Evolutionary conservation across 2,113 vertebrate genomes (phyloP), one percentile per base, ranked within the genome.

Genomic region (Acrocephalus kingi): DNA sequence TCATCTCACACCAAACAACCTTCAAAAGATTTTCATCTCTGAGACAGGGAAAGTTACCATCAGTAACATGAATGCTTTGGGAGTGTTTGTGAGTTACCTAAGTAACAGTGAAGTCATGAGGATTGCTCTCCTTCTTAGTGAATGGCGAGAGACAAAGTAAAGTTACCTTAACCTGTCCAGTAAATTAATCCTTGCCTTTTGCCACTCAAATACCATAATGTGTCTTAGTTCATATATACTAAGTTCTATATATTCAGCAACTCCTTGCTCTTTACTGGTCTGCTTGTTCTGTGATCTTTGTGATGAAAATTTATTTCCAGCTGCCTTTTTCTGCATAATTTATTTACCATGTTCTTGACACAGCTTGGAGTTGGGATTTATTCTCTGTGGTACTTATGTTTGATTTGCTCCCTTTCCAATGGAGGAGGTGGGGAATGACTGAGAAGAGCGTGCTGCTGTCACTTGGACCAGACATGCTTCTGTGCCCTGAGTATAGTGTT

Each of bases 381-480:
- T 7, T 75, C 12, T 68, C 27, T 39, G 13, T 41, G 30, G 30
- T 61, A 23, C 12, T 67, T 55, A 41, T 0, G 0, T 80, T 37
- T 56, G 25, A 19, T 61, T 68, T 48, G 2, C 10, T 54, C 7
- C 18, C 6, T 90, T 87, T 88, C 46, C 37, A 75, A 4, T 1
- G 1, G 24, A 48, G 14, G 25, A 76, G 19, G 8, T 0, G 1
- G 28, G 46, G 22, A 62, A 49, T 2, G 33, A 27, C 43, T 59
- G 43, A 71, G 30, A 24, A 3, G 2, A 67, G 54, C 0, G 7
- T 76, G 30, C 39, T 88, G 39, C 55, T 85, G 37, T 52, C 28
- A 28, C 45, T 41, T 3, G 3, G 37, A 82, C 15, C 13, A 59
- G 20, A 51, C 2, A 48, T 43, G 6, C 6, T 68, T 59, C 45